Conservation (phyloP, 2,888 invertebrate species). For the Mythimna vitellina region DNA sequence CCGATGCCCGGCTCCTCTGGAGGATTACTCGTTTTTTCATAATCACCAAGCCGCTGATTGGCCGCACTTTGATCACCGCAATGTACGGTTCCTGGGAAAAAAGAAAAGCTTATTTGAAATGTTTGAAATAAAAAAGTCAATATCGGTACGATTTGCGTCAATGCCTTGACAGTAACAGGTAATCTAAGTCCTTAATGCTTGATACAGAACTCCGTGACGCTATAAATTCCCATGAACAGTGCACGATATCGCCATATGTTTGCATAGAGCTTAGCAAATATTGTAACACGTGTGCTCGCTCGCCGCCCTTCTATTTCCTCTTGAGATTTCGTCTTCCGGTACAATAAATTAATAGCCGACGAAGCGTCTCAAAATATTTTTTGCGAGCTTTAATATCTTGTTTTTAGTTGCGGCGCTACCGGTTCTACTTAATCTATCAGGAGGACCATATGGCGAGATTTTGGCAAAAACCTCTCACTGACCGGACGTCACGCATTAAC, state of each 20-base stretch:
- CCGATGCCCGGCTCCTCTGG: conserved; percentile 81
- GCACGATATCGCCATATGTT: conserved; percentile 85
- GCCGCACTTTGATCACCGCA: conserved; percentile 88
- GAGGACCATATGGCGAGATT: conserved; percentile 79
- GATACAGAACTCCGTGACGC: conserved; percentile 42
- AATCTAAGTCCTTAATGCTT: conserved; percentile 43
- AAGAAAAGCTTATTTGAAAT: conserved; percentile 74
- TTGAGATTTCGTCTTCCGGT: conserved; percentile 90
- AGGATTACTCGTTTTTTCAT: conserved; percentile 89
- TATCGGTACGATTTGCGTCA: conserved; percentile 46
- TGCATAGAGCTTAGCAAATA: conserved; percentile 87
- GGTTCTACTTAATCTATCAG: conserved; percentile 72
- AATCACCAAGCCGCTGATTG: conserved; percentile 87
- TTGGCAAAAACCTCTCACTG: conserved; percentile 70
- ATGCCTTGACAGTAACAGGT: conserved; percentile 62
- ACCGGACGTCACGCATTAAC: conserved; percentile 78
- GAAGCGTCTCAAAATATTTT: conserved; percentile 77
- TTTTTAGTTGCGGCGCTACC: conserved; percentile 80
- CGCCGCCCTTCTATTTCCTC: conserved; percentile 88
- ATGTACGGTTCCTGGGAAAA: conserved; percentile 86
- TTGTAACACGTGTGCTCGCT: conserved; percentile 89
- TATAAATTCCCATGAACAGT: conserved; percentile 73
- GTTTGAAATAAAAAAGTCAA: conserved; percentile 51
- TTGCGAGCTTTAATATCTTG: conserved; percentile 77
- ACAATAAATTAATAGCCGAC: conserved; percentile 86